Percentiles rank a stretch among this genome's conserved stretches.
Evolutionary conservation across 2,888 invertebrate species (phyloP).

Genomic region (Amblyjoppa proteus): DNA sequence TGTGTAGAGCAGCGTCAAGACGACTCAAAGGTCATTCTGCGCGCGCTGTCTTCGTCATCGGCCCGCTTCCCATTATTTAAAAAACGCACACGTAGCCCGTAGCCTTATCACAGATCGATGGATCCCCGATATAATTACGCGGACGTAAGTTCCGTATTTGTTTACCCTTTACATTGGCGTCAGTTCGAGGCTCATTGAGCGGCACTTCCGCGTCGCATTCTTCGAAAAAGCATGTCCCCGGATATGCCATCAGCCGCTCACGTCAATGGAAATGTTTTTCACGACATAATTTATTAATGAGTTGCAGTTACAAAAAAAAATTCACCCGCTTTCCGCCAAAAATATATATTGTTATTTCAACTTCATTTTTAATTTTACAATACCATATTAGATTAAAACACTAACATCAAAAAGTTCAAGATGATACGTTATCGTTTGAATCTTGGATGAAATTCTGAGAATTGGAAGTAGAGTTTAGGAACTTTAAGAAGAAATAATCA

Average conservation of each 20-base stretch:
- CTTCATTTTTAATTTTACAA: background rate
- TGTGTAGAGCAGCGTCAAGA: background rate
- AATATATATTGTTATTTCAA: background rate
- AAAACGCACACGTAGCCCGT: too few species aligned
- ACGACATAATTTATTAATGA: background rate
- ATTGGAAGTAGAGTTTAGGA: too few species aligned
- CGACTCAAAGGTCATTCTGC: slow-evolving; percentile 22
- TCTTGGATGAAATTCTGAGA: too few species aligned
- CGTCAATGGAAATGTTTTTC: background rate
- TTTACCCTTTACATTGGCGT: background rate
- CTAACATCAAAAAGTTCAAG: too few species aligned
- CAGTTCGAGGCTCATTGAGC: background rate
- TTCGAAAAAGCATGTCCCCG: background rate
- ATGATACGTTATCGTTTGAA: too few species aligned
- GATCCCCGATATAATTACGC: background rate
- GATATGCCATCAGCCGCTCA: background rate
- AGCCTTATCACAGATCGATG: background rate
- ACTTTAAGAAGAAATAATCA: too few species aligned
- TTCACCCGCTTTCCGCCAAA: background rate
- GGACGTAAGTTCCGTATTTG: background rate
- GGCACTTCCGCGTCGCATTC: background rate
- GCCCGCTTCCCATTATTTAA: background rate
- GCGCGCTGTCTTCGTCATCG: background rate
- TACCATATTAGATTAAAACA: too few species aligned
- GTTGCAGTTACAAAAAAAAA: background rate